phyloP scores from a whole-genome alignment of 2,797 vertebrate genomes.

The Sitta carolinensis region DNA sequence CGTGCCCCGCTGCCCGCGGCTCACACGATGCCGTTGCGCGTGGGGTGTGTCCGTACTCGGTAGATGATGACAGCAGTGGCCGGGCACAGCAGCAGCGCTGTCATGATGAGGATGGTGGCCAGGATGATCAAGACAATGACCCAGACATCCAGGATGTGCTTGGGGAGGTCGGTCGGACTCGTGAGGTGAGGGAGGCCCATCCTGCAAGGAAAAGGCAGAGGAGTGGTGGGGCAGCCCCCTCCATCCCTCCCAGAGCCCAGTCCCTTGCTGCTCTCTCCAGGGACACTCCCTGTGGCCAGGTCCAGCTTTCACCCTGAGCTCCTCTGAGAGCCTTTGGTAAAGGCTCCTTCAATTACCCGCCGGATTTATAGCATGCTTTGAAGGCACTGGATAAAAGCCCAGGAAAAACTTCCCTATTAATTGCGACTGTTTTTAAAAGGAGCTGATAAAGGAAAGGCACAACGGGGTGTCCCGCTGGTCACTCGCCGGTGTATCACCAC shows the following conservation, averaged over 20 bases:
- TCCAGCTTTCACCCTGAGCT: not conserved
- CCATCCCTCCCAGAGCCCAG: not conserved
- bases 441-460: not conserved
- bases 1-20: fast-evolving
- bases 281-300: fast-evolving
- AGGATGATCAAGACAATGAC: conserved; percentile 81
- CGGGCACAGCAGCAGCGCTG: conserved; percentile 76
- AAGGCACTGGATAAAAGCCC: not conserved
- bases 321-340: not conserved
- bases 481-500: not conserved
- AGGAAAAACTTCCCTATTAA: not conserved
- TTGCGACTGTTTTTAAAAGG: not conserved
- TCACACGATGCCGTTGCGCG: conserved; percentile 70
- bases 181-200: conserved; percentile 58
- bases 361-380: not conserved
- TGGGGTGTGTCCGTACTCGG: conserved; percentile 77
- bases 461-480: not conserved
- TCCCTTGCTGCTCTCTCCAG: not conserved
- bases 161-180: conserved; percentile 51
- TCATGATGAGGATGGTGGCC: conserved; percentile 81
- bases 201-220: conserved; percentile 34
- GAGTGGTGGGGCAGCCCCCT: not conserved
- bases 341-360: not conserved
- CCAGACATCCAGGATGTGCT: conserved; percentile 83
- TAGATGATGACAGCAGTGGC: conserved; percentile 79